These are phyloP conservation scores for Loxodonta africana DNA, from an alignment of 2,113 vertebrate genomes.

Conservation along the genomic window DNA sequence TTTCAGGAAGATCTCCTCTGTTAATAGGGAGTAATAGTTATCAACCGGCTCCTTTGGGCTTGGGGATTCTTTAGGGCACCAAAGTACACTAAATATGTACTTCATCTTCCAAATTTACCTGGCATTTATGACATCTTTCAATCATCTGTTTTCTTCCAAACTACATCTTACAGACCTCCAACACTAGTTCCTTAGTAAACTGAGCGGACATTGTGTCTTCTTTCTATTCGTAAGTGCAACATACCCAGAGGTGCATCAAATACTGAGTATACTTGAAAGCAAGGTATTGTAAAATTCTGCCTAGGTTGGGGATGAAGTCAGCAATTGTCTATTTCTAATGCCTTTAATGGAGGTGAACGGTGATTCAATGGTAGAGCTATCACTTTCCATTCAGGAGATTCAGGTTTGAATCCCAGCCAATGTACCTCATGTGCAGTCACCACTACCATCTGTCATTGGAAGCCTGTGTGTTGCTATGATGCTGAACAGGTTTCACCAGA, in stretches of 20 bases:
- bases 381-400: not conserved
- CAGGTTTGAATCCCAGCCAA: not conserved
- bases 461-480: not conserved
- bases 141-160: slow-evolving; percentile 28
- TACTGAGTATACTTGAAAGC: not conserved
- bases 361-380: not conserved
- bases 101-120: not conserved
- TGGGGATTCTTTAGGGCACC: not conserved
- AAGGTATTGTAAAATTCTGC: not conserved
- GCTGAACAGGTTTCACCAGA: not conserved
- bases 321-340: not conserved
- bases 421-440: not conserved
- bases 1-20: slow-evolving; percentile 28
- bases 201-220: not conserved
- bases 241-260: not conserved
- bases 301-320: not conserved
- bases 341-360: not conserved
- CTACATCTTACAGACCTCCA: slow-evolving; percentile 11
- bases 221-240: not conserved
- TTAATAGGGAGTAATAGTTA: not conserved
- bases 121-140: slow-evolving; percentile 8
- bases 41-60: not conserved
- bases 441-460: not conserved
- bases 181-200: not conserved
- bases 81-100: not conserved